phyloP scores from a whole-genome alignment of 2,797 vertebrate genomes.

The Oryzias dopingdopingensis region DNA sequence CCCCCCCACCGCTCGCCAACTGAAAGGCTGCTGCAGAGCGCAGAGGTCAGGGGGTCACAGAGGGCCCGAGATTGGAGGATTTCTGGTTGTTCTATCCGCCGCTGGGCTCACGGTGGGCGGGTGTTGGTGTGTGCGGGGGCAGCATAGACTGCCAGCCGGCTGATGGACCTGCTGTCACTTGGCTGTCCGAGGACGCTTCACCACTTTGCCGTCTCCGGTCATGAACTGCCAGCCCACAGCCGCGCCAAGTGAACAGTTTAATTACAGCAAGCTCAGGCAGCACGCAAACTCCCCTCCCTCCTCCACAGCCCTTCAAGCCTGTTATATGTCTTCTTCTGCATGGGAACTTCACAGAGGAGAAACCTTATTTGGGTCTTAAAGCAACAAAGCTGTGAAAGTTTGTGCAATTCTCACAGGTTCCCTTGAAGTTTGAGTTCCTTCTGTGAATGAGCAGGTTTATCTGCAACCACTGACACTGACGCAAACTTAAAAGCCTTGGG shows the following conservation, averaged over 20 bases:
- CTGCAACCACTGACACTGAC: no score
- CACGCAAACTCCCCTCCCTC: constrained; percentile 26
- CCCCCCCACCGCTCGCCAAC: constrained; percentile 40
- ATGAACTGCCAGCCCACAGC: constrained; percentile 32
- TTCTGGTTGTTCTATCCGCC: constrained; percentile 35
- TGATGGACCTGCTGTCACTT: constrained; percentile 69
- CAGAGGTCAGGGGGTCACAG: constrained; percentile 41
- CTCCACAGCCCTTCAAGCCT: constrained; percentile 23
- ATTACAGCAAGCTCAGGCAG: constrained; percentile 58
- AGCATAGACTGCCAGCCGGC: constrained; percentile 22
- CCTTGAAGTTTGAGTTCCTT: no score
- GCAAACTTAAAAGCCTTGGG: no score
- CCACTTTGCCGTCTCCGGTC: constrained; percentile 64
- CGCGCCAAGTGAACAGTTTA: constrained; percentile 71
- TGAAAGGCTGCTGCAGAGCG: constrained; percentile 37
- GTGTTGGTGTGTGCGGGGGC: background rate
- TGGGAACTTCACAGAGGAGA: background rate
- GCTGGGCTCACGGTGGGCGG: constrained; percentile 16
- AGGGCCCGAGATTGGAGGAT: constrained; percentile 55
- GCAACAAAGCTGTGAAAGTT: no score
- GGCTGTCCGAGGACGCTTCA: constrained; percentile 73
- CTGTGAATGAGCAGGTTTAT: no score
- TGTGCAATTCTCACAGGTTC: no score
- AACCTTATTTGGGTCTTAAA: background rate
- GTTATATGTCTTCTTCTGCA: constrained; percentile 7